Conservation (phyloP, 2,888 invertebrate genomes). For the Coelogynopora nodosa region DNA sequence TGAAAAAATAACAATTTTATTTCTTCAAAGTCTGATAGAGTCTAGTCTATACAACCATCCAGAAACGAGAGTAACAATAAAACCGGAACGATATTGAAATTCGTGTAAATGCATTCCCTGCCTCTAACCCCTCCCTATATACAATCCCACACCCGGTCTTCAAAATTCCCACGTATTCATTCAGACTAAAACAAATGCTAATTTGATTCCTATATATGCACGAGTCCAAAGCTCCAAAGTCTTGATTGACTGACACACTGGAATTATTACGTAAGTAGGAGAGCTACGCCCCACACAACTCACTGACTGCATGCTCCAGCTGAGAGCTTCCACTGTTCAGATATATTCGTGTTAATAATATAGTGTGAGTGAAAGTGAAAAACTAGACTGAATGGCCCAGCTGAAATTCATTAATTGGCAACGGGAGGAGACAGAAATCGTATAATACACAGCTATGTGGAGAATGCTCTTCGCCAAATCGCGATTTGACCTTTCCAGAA, state of each 20-base stretch:
- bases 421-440: no score
- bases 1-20: no score
- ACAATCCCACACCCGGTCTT: no score
- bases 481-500: no score
- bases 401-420: neutral
- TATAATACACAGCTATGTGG: no score
- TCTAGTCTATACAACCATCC: no score
- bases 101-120: no score
- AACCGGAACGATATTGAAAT: neutral
- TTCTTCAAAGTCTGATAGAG: no score
- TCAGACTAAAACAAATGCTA: neutral
- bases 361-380: neutral
- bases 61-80: neutral
- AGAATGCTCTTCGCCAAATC: no score
- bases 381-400: neutral
- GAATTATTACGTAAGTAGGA: neutral
- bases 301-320: no score
- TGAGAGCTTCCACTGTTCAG: neutral
- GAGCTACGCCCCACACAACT: neutral
- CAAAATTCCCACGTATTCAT: neutral
- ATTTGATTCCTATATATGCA: neutral
- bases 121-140: no score
- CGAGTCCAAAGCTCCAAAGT: neutral
- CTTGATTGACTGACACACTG: neutral
- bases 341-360: neutral